Evolutionary conservation across 2,797 vertebrate species (phyloP).

Genomic region (Crocodylus rhombifer): DNA sequence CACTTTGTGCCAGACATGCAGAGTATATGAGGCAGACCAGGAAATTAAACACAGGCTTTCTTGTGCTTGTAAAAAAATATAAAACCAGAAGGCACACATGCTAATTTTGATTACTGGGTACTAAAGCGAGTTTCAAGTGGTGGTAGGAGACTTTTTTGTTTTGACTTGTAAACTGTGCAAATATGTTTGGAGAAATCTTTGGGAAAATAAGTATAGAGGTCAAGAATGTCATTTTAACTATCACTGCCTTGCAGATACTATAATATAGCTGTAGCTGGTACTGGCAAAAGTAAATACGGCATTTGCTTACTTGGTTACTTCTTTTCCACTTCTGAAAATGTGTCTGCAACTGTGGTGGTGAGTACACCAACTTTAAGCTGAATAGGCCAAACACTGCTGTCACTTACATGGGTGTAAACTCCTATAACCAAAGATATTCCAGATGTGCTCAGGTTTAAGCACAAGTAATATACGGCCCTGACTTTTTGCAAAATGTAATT

Average conservation of each 20-base stretch:
- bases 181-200: neutral
- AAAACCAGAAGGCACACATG: neutral
- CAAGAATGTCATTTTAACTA: no score
- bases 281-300: neutral
- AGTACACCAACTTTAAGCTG: neutral
- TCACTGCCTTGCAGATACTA: neutral
- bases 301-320: neutral
- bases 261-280: neutral
- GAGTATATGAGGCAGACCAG: neutral
- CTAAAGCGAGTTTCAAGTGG: no score
- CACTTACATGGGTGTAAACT: neutral
- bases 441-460: neutral
- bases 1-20: neutral
- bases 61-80: neutral
- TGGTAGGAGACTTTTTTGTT: no score
- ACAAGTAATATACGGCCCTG: neutral
- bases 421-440: neutral
- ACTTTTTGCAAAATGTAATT: neutral
- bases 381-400: neutral
- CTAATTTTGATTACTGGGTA: neutral
- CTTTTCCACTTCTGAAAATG: neutral
- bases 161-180: neutral
- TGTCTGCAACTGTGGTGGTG: neutral
- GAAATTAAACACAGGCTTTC: neutral
- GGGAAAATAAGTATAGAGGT: neutral